Evolutionary conservation across 2,113 vertebrate genomes (phyloP).

Genomic region (Bos indicus): DNA sequence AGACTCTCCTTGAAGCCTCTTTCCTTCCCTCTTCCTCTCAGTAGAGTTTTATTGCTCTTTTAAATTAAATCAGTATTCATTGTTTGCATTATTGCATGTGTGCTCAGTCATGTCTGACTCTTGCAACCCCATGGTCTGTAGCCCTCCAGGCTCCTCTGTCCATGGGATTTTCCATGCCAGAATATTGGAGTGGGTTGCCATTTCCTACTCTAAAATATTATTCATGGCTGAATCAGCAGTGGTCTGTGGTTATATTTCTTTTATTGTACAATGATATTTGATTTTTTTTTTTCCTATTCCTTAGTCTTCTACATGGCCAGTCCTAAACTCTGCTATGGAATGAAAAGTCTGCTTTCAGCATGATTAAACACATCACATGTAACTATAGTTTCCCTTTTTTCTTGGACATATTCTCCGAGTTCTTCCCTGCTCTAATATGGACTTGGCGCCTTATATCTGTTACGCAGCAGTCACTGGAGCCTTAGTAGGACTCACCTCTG

Average conservation of each 20-base stretch:
- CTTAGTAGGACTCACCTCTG: not conserved
- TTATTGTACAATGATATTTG: not conserved
- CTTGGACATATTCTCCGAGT: not conserved
- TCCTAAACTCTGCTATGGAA: not conserved
- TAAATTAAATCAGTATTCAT: not conserved
- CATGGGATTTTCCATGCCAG: not conserved
- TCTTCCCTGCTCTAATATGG: not conserved
- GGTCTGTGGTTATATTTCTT: not conserved
- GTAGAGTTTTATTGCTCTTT: not conserved
- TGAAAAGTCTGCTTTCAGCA: not conserved
- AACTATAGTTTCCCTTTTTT: not conserved
- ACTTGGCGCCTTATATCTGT: not conserved
- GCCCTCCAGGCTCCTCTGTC: not conserved
- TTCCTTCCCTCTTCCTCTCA: not conserved
- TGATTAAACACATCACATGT: not conserved
- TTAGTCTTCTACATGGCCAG: not conserved
- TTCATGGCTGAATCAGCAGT: not conserved
- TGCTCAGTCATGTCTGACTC: not conserved
- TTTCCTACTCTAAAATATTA: not conserved
- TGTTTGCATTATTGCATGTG: not conserved
- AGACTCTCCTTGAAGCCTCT: not conserved
- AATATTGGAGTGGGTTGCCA: not conserved
- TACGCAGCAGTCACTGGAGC: not conserved
- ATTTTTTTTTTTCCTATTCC: not conserved
- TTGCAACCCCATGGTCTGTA: not conserved